Evolutionary conservation across 1,140 invertebrate genomes (phyloP), one percentile per base, ranked within the genome.

Genomic region (Daktulosphaira vitifoliae): DNA sequence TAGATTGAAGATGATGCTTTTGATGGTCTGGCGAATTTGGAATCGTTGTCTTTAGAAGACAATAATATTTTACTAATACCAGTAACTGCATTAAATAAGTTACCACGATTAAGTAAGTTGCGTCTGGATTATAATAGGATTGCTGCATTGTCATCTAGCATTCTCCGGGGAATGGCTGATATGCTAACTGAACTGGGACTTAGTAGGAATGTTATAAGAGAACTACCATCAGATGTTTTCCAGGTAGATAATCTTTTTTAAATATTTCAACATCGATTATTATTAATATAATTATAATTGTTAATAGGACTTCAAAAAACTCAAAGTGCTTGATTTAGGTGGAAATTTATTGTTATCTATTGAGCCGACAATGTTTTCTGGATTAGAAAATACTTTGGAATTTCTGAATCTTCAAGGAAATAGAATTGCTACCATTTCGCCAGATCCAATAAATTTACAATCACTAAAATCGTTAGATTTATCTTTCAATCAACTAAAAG

Each of bases 51-150:
- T n/a, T 76, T 95, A 2, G 82, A 85, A 71, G 90, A 95, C 72
- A 93, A 94, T 73, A 91, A 91, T 66, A 87, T 94, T 48, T 76
- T 93, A 0, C 74, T 90, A 3, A 84, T 93, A 29, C 91, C 91
- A 1, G 84, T 86, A 1, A 82, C 84, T 16, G 88, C 89, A 8
- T 74, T 94, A 3, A 82, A 82, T 18, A 80, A 85, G 6, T 73
- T 94, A 20, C 84, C 85, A 0, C 82, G 81, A n/a, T 75, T 96
- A 2, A 80, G 79, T 13, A 81, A 82, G 18, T 78, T 95, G 0
- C 84, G 87, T 70, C 73, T 94, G 68, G 88, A 90, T 67, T 92
- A 85, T 72, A 96, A 96, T 74, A 79, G 90, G 68, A 87, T 96
- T 6, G 87, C 88, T 0, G 90, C 89, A 2, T 74, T 95, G 6